Percentiles rank a stretch among this genome's conserved stretches.
phyloP scores from a whole-genome alignment of 2,888 invertebrate genomes.

The Limnephilus rhombicus region DNA sequence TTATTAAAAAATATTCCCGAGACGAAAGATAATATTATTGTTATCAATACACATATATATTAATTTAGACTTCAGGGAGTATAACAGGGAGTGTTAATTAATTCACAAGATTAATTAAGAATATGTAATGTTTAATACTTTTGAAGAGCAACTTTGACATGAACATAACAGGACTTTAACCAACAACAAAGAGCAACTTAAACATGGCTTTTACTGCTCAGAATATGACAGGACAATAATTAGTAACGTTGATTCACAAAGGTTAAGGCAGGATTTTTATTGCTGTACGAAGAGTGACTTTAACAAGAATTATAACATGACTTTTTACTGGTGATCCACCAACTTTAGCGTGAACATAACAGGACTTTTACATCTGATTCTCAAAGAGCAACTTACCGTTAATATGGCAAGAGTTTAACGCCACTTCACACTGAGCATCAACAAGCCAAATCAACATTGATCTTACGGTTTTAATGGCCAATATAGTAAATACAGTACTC shows the following conservation, averaged over 20 bases:
- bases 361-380: not conserved
- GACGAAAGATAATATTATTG: not conserved
- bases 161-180: not conserved
- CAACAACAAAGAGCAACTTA: not conserved
- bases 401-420: not conserved
- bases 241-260: not conserved
- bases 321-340: not conserved
- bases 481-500: not conserved
- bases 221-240: not conserved
- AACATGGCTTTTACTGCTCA: not conserved
- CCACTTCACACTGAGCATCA: not conserved
- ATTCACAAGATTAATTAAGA: not conserved
- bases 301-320: not conserved
- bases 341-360: not conserved
- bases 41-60: too few relatives aligned
- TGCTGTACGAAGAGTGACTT: not conserved
- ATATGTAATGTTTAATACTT: not conserved
- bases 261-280: not conserved
- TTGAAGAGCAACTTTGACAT: not conserved
- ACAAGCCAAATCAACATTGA: not conserved
- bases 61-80: not conserved
- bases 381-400: not conserved
- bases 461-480: not conserved
- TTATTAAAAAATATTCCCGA: not conserved
- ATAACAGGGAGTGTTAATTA: not conserved